phyloP scores from a whole-genome alignment of 1,140 invertebrate species.

The Lordiphosa clarofinis region DNA sequence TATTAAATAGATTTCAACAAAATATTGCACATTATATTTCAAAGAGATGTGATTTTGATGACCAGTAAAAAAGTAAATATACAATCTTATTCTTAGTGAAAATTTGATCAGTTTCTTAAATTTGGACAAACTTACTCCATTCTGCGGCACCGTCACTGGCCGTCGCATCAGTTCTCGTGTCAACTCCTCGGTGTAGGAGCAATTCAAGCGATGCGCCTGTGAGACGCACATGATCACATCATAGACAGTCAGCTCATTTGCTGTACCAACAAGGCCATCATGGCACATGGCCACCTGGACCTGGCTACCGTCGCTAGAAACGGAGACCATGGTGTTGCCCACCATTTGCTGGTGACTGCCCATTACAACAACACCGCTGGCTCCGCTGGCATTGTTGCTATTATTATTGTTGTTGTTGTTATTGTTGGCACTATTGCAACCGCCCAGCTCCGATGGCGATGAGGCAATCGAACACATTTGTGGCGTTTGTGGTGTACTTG shows the following conservation, averaged over 20 bases:
- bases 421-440: slow-evolving; percentile 73
- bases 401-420: slow-evolving; percentile 35
- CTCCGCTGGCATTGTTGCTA: slow-evolving; percentile 47
- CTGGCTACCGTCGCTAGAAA: slow-evolving; percentile 32
- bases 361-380: slow-evolving; percentile 74
- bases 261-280: slow-evolving; percentile 57
- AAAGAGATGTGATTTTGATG: no score
- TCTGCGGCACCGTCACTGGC: slow-evolving; percentile 79
- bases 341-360: slow-evolving; percentile 50
- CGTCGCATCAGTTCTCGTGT: slow-evolving; percentile 85
- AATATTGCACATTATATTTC: no score
- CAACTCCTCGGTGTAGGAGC: slow-evolving; percentile 94
- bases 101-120: no score
- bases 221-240: slow-evolving; percentile 93
- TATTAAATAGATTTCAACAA: no score
- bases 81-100: no score
- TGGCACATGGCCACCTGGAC: slow-evolving; percentile 67
- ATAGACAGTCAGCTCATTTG: slow-evolving; percentile 84
- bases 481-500: slow-evolving; percentile 79
- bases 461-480: slow-evolving; percentile 80
- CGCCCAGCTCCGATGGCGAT: slow-evolving; percentile 76
- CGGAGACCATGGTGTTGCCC: slow-evolving; percentile 32
- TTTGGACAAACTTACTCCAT: slow-evolving; percentile 70
- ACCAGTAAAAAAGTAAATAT: no score
- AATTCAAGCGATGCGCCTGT: slow-evolving; percentile 93